Base-by-base conservation (phyloP, 2,888 invertebrate species). In the Tricholauxania praeusta region DNA sequence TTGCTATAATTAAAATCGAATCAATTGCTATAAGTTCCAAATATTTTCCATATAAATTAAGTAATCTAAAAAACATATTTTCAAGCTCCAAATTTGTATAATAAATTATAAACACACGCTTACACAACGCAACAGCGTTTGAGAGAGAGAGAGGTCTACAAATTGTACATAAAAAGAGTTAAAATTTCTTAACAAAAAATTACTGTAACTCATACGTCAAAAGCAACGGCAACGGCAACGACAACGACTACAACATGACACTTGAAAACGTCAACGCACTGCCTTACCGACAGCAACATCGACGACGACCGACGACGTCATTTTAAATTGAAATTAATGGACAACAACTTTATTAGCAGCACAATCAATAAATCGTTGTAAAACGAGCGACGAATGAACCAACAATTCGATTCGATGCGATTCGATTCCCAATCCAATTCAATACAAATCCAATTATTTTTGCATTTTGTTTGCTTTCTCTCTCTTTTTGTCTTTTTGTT, bases 281-380 rank as follows among this genome's bases (percentile, higher is more conserved):
- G 39, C 47, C 39, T 62, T 62, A 62, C 15, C 32, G 39, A 63
- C 48, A 63, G 47, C 19, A 47, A 48, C 63, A 39, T 14, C 28
- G 28, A 10, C 39, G 39, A 39, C 39, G 39, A 32, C 32, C n/a
- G 39, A 39, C 39, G 39, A 39, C 39, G 39, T 39, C 7, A 39
- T 39, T 39, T 39, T 39, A 67, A 67, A 67, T 67, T 55, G 67
- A 67, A 67, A 67, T 67, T 67, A 53, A 67, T 55, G 67, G 47
- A 53, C 67, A 66, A 67, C 55, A 67, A 55, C 67, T 67, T 67
- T 55, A 67, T 67, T 67, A 55, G 67, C 67, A 53, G 67, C 17
- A 19, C 39, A 19, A 47, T 55, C 67, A 55, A 67, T 67, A 67
- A 67, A 67, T 55, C 52, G 39, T 53, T 55, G 39, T 52, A 39